phyloP scores from a whole-genome alignment of 2,113 vertebrate genomes.

The Bos javanicus region DNA sequence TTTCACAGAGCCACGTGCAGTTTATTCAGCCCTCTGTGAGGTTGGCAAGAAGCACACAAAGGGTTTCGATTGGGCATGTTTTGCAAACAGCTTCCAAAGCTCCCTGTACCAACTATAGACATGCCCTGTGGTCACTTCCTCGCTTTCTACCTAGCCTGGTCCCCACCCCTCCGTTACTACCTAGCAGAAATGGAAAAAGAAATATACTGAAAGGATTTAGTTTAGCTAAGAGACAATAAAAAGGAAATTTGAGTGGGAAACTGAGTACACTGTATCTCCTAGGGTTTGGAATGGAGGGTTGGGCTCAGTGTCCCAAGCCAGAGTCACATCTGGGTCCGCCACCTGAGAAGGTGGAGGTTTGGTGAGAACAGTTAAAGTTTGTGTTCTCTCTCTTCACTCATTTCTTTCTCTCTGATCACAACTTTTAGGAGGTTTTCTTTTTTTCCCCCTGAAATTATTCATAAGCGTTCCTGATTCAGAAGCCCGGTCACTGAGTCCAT shows the following conservation, averaged over 20 bases:
- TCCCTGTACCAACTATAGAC: neutral
- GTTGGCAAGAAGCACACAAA: neutral
- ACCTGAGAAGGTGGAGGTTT: neutral
- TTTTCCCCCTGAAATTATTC: neutral
- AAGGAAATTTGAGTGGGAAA: neutral
- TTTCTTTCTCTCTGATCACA: neutral
- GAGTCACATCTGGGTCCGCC: neutral
- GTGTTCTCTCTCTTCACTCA: neutral
- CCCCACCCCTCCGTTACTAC: neutral
- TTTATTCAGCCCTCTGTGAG: neutral
- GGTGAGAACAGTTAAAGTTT: neutral
- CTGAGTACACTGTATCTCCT: neutral
- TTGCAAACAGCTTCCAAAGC: neutral
- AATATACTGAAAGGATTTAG: neutral
- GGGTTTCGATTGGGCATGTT: neutral
- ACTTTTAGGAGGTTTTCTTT: neutral
- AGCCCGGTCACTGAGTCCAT: neutral
- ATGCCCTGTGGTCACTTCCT: constrained; percentile 11
- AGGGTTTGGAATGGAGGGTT: neutral
- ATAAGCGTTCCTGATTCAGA: neutral
- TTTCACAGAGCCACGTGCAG: neutral
- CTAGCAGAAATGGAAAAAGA: neutral
- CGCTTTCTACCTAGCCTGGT: neutral
- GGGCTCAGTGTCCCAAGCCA: neutral
- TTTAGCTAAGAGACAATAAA: neutral